Evolutionary conservation across 2,888 invertebrate genomes (phyloP).

Genomic region (Glyphotaelius pellucidus): DNA sequence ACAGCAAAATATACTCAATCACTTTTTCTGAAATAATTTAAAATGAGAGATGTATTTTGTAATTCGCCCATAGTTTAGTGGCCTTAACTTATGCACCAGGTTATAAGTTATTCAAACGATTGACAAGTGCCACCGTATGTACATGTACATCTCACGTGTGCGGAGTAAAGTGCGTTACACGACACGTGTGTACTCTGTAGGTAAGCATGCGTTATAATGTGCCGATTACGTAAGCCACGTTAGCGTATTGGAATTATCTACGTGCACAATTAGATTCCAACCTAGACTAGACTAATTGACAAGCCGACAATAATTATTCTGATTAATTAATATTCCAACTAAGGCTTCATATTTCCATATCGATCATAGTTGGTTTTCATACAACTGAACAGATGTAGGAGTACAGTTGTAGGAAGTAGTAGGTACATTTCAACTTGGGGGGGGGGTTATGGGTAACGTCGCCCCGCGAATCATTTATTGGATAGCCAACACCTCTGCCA

Average conservation of each 20-base stretch:
- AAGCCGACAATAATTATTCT: conserved; percentile 51
- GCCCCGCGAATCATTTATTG: too few relatives aligned
- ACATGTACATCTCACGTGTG: conserved; percentile 48
- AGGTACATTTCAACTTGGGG: too few relatives aligned
- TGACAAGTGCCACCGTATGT: conserved; percentile 51
- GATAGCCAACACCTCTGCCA: too few relatives aligned
- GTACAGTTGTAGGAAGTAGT: background rate
- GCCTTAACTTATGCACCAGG: conserved; percentile 30
- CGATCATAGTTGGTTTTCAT: background rate
- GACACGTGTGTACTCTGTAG: background rate
- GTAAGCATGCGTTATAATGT: background rate
- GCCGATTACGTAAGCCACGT: background rate
- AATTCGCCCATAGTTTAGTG: background rate
- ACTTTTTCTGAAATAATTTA: background rate
- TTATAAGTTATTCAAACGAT: conserved; percentile 60
- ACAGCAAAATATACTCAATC: background rate
- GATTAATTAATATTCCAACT: conserved; percentile 5
- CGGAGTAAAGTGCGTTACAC: conserved; percentile 42
- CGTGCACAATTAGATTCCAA: conserved; percentile 36
- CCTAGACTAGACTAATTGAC: conserved; percentile 60
- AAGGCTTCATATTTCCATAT: background rate
- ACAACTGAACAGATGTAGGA: background rate
- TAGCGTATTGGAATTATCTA: conserved; percentile 19
- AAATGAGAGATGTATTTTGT: background rate
- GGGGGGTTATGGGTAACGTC: too few relatives aligned